A percentile compares a stretch with the other conserved stretches of the same genome.
These are phyloP conservation scores for Synchiropus splendidus DNA, from an alignment of 2,113 vertebrate genomes.

Conservation along the genomic window DNA sequence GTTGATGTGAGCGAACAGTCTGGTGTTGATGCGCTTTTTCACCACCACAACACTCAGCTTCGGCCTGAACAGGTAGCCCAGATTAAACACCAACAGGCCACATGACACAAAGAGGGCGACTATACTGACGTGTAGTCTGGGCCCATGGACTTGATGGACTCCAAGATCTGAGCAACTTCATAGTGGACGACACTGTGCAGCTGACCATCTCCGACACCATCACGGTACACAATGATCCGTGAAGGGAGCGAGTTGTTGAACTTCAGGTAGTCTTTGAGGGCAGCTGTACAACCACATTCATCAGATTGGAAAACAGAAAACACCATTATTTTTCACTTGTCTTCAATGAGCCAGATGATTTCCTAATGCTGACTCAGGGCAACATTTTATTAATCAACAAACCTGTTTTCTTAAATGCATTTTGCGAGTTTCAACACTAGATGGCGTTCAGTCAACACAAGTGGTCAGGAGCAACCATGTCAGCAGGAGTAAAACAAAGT, in stretches of 20 bases:
- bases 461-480: no score
- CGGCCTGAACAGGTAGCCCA: slow-evolving; percentile 60
- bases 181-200: slow-evolving; percentile 80
- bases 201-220: slow-evolving; percentile 91
- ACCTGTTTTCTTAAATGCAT: no score
- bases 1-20: slow-evolving; percentile 72
- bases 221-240: slow-evolving; percentile 86
- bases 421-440: no score
- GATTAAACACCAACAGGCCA: not conserved
- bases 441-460: no score
- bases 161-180: slow-evolving; percentile 82
- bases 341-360: no score
- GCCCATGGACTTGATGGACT: slow-evolving; percentile 76
- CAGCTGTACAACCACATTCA: slow-evolving; percentile 55
- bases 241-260: slow-evolving; percentile 76
- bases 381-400: no score
- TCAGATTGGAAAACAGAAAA: no score
- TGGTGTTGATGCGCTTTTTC: slow-evolving; percentile 80
- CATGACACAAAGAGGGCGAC: slow-evolving; percentile 12
- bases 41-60: slow-evolving; percentile 86
- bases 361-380: no score
- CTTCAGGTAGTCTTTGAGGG: slow-evolving; percentile 73
- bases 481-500: no score
- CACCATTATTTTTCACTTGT: no score
- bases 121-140: slow-evolving; percentile 79